A percentile compares a stretch with the other conserved stretches of the same genome.
Evolutionary conservation across 2,888 invertebrate species (phyloP).

Genomic region (Lochmaea capreae): DNA sequence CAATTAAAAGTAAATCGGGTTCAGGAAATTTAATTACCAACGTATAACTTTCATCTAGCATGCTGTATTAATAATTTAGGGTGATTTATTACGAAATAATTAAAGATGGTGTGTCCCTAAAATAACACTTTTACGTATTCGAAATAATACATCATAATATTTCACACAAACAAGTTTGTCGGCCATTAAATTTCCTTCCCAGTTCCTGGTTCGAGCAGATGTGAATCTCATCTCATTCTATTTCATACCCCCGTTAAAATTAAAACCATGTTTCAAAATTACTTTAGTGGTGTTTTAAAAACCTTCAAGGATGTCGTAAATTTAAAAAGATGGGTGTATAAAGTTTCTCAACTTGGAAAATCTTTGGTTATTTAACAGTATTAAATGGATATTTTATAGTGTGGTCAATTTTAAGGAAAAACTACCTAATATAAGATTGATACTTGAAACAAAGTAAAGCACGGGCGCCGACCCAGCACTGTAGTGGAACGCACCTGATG

Average conservation of each 20-base stretch:
- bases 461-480: too few species aligned
- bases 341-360: constrained; percentile 61
- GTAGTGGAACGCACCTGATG: too few species aligned
- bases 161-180: constrained; percentile 55
- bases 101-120: constrained; percentile 54
- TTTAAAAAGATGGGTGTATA: constrained; percentile 65
- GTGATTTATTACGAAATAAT: constrained; percentile 57
- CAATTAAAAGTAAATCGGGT: constrained; percentile 12
- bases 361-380: constrained; percentile 51
- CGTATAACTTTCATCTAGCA: constrained; percentile 36
- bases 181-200: constrained; percentile 54
- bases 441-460: neutral
- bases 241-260: constrained; percentile 61
- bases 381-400: constrained; percentile 37
- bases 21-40: constrained; percentile 40
- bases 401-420: constrained; percentile 12
- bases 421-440: neutral
- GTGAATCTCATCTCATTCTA: constrained; percentile 52
- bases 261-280: constrained; percentile 66
- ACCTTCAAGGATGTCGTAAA: constrained; percentile 64
- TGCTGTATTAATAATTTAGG: constrained; percentile 45
- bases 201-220: constrained; percentile 54
- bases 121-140: constrained; percentile 57
- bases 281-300: constrained; percentile 65
- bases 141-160: constrained; percentile 58